A percentile compares a stretch with the other conserved stretches of the same genome.
Conservation (phyloP, 2,113 vertebrate genomes). For the Ellobius talpinus region DNA sequence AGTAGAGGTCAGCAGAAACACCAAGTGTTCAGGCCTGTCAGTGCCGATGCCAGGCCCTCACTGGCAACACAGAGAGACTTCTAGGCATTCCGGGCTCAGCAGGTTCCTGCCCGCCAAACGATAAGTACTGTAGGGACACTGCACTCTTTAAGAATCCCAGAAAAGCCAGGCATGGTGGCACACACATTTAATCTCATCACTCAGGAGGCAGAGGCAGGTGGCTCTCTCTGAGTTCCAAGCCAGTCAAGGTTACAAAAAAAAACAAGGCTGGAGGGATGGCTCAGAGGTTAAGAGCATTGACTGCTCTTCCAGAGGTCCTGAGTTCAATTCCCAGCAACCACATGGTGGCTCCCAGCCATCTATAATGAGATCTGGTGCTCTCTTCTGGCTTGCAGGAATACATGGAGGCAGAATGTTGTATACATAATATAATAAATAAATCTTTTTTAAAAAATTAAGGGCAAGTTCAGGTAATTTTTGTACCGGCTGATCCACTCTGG, state of each 20-base stretch:
- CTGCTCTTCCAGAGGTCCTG: too few relatives aligned
- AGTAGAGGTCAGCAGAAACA: not conserved
- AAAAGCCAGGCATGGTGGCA: not conserved
- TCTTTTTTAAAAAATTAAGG: not conserved
- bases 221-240: not conserved
- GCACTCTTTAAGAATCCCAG: conserved; percentile 45
- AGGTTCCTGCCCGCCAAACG: not conserved
- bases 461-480: conserved; percentile 17
- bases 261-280: too few relatives aligned
- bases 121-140: not conserved
- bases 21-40: not conserved
- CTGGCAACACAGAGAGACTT: not conserved
- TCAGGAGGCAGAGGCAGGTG: not conserved
- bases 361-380: too few relatives aligned
- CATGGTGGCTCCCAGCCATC: too few relatives aligned
- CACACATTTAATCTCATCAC: not conserved
- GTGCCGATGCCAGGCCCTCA: not conserved
- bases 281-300: too few relatives aligned
- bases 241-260: not conserved
- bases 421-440: too few relatives aligned
- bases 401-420: too few relatives aligned
- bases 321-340: too few relatives aligned
- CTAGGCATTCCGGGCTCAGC: not conserved
- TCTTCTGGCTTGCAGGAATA: too few relatives aligned
- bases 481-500: not conserved